A percentile compares a stretch with the other conserved stretches of the same genome.
Evolutionary conservation across 2,797 vertebrate species (phyloP).

Genomic region (Micrastur ruficollis): DNA sequence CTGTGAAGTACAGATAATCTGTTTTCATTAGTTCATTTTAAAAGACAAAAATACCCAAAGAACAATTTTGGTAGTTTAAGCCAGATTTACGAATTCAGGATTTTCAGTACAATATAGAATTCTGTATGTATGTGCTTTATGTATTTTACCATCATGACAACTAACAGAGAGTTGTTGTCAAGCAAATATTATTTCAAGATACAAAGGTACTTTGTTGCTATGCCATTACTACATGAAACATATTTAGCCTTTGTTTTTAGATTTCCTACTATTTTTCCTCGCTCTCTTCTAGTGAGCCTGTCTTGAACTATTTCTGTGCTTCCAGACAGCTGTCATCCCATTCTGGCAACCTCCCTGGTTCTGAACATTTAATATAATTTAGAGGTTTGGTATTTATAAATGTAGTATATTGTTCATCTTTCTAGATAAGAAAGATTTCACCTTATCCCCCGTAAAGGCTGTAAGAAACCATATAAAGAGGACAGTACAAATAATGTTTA

Average conservation of each 20-base stretch:
- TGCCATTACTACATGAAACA: neutral
- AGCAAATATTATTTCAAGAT: neutral
- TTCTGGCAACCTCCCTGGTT: neutral
- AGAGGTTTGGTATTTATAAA: neutral
- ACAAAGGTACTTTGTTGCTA: neutral
- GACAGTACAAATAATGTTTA: constrained; percentile 66
- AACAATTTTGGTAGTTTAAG: neutral
- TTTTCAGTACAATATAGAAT: neutral
- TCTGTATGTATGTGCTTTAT: neutral
- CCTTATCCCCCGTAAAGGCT: neutral
- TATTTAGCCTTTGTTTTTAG: neutral
- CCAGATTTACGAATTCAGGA: neutral
- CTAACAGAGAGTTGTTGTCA: neutral
- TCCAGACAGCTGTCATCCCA: neutral
- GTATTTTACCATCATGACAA: neutral
- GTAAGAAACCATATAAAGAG: constrained; percentile 34
- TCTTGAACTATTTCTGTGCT: neutral
- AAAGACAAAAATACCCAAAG: neutral
- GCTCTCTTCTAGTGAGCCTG: neutral
- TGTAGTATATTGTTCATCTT: neutral
- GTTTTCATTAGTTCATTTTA: neutral
- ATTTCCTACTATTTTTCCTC: neutral
- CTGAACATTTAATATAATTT: neutral
- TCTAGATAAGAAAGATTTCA: neutral
- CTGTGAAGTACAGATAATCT: neutral